Evolutionary conservation across 2,113 vertebrate species (phyloP), one percentile per base, ranked within the genome.

Genomic region (Protomyctophum bolini): DNA sequence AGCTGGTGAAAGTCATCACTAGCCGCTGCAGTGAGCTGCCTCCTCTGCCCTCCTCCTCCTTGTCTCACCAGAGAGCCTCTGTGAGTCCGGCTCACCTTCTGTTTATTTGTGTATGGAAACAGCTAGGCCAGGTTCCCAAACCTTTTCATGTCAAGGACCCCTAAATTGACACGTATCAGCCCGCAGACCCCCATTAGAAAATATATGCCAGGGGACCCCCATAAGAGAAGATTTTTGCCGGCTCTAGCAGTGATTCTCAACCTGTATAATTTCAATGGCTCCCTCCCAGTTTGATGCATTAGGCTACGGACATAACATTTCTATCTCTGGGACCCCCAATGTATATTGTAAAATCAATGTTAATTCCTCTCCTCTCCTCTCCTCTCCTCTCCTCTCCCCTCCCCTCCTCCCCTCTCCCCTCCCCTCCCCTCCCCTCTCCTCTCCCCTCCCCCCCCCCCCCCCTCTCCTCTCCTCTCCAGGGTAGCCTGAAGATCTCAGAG

Each of bases 11-110:
- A 84, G 85, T 91, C 47, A 79, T 95, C 82, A 91, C 95, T 67
- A 87, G 58, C 61, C 91, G 92, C 47, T 96, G 95, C 76, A 83
- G 82, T 0, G 95, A 96, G 66, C 81, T 96, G 66, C 81, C 96
- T 65, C 88, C 86, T 2, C 80, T 90, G 21, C 84, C 75, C 9
- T 63, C 70, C 10, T 5, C 63, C 9, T 63, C 70, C 10, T 5
- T 60, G 3, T 14, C 48, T 58, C 73, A 54, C 10, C 66, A 1
- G 8, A 70, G n/a, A 50, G 71, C 21, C 72, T 60, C 75, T 60
- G 88, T 88, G 67, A 87, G 90, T 87, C 28, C 8, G 50, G 47
- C 10, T 58, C 28, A 12, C 11, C 57, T 61, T 0, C 7, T 68
- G 14, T 71, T 21, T 21, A 21, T 21, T 2, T 21, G 21, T 21